These are phyloP conservation scores for Sinella curviseta DNA, from an alignment of 1,140 invertebrate species.

Conservation along the genomic window DNA sequence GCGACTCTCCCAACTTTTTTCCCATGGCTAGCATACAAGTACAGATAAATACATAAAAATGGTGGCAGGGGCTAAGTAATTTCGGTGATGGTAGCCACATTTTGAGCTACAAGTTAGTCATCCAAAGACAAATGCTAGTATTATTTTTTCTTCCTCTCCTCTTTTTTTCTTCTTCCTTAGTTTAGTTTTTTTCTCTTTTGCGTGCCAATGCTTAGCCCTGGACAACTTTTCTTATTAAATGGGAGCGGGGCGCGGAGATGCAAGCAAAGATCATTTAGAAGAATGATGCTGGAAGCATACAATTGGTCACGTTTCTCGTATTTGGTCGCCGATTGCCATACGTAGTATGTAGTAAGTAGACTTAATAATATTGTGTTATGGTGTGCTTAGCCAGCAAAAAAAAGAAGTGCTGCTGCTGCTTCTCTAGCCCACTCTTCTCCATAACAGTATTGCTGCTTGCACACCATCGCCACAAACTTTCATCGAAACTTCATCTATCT, in stretches of 20 bases:
- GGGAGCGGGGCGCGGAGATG: background rate
- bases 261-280: background rate
- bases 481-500: background rate
- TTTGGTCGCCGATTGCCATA: background rate
- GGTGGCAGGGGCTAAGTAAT: too few species aligned
- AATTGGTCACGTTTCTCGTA: slow-evolving; percentile 17
- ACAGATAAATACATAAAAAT: too few species aligned
- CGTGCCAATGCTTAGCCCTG: too few species aligned
- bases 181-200: background rate
- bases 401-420: too few species aligned
- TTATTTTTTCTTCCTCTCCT: too few species aligned
- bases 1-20: background rate
- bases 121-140: background rate
- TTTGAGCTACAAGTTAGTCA: background rate
- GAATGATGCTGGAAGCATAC: slow-evolving; percentile 9
- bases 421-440: too few species aligned
- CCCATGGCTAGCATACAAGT: too few species aligned
- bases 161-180: too few species aligned
- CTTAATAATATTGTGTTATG: background rate
- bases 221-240: too few species aligned
- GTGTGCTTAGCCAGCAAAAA: background rate
- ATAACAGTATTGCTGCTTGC: background rate
- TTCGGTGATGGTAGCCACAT: too few species aligned
- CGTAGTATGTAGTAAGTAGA: background rate
- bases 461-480: background rate